phyloP scores from a whole-genome alignment of 2,113 vertebrate genomes.

The Myrmecobius fasciatus region DNA sequence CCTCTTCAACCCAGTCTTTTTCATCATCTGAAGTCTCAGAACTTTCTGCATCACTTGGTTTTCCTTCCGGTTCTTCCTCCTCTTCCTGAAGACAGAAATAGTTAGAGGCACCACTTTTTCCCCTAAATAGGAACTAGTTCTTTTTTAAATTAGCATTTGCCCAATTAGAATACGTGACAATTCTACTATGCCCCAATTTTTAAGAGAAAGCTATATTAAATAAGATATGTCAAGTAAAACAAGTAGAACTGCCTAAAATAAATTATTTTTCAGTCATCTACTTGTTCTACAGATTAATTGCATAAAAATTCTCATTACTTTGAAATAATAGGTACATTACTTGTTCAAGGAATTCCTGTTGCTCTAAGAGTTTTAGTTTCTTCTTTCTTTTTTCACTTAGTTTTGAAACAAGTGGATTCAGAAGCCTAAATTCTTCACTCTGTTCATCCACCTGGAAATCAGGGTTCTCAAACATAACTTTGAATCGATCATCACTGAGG shows the following conservation, averaged over 20 bases:
- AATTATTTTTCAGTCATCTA: neutral
- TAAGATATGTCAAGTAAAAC: neutral
- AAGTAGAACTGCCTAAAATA: neutral
- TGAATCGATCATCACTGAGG: slow-evolving; percentile 95
- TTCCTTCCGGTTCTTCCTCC: slow-evolving; percentile 94
- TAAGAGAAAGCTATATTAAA: slow-evolving; percentile 33
- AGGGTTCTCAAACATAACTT: slow-evolving; percentile 99
- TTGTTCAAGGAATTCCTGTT: slow-evolving; percentile 82
- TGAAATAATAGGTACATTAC: slow-evolving; percentile 76
- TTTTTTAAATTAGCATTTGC: slow-evolving; percentile 46
- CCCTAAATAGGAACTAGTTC: slow-evolving; percentile 6
- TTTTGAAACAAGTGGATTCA: slow-evolving; percentile 98
- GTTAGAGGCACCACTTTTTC: slow-evolving; percentile 37
- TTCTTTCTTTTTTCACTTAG: slow-evolving; percentile 94
- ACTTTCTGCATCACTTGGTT: slow-evolving; percentile 94
- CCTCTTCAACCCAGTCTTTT: slow-evolving; percentile 97
- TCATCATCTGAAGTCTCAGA: slow-evolving; percentile 97
- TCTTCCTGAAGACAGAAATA: slow-evolving; percentile 87
- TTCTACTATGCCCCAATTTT: neutral
- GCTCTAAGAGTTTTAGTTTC: slow-evolving; percentile 89
- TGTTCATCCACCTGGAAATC: slow-evolving; percentile 97
- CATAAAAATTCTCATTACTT: neutral
- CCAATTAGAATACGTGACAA: slow-evolving; percentile 54
- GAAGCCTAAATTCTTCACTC: slow-evolving; percentile 96
- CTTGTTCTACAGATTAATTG: neutral